Conservation (phyloP, 2,888 invertebrate genomes). For the Cenopis cana region DNA sequence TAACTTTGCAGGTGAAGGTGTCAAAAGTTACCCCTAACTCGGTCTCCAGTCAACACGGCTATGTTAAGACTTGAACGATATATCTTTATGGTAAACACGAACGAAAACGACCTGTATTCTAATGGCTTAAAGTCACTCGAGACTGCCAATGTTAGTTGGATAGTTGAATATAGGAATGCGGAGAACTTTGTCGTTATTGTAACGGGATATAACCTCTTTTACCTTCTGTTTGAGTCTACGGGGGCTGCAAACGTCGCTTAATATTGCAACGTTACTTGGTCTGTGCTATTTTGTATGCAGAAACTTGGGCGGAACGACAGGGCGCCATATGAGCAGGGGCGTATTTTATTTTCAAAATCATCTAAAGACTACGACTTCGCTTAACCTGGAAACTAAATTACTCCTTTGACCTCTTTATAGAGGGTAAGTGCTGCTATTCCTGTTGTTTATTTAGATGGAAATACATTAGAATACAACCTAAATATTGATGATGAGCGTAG, state of each 20-base stretch:
- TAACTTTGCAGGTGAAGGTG: constrained; percentile 57
- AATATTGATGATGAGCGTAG: too few species aligned
- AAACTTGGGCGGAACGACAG: constrained; percentile 54
- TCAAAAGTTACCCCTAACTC: constrained; percentile 61
- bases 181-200: constrained; percentile 23
- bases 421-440: neutral
- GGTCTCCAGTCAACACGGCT: constrained; percentile 60
- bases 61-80: constrained; percentile 53
- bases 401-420: constrained; percentile 1
- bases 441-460: neutral
- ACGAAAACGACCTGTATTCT: constrained; percentile 52
- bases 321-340: constrained; percentile 50
- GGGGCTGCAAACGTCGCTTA: constrained; percentile 19
- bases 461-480: too few species aligned
- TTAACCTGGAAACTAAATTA: constrained; percentile 13
- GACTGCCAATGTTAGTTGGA: constrained; percentile 22
- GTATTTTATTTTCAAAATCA: constrained; percentile 36
- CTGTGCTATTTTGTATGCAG: constrained; percentile 53
- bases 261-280: constrained; percentile 35
- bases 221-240: constrained; percentile 42
- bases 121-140: constrained; percentile 43
- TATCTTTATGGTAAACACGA: constrained; percentile 47
- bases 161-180: constrained; percentile 20
- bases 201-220: constrained; percentile 51
- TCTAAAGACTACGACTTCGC: neutral